Base-by-base conservation (phyloP, 2,888 invertebrate genomes). In the Allolobophora icterica region DNA sequence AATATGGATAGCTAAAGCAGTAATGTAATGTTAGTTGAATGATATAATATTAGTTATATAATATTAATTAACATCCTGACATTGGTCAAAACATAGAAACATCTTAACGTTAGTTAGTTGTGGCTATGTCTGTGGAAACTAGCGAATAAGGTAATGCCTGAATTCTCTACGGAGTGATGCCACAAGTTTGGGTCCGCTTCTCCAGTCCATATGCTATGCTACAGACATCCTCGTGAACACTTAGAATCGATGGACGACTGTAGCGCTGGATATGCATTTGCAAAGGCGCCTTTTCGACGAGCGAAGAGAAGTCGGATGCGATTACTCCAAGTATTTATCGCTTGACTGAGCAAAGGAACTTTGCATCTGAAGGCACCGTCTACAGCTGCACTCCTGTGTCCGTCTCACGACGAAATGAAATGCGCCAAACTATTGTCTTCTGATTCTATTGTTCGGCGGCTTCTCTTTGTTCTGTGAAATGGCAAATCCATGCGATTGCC, bases 291-390 rank as follows among this genome's bases (percentile, higher is more conserved):
- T 71, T 52, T 71, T 71, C 71, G 71, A n/a, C 11, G 4, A n/a
- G n/a, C 6, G 71, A 71, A 71, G n/a, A 71, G 2, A 71, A 71
- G 71, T 71, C 71, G 71, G 71, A 71, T 71, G n/a, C 71, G 71
- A 71, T 71, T 71, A 71, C 71, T n/a, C 71, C 71, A 71, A 71
- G 71, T 71, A 71, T 71, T 71, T 71, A 71, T 71, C 71, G 71
- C 71, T 71, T 71, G 71, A n/a, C 71, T 71, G 71, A 30, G 30
- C 71, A 71, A 17, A n/a, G 71, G n/a, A 71, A n/a, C 71, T 71
- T 71, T 71, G 71, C 71, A 71, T 71, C n/a, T n/a, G 71, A 71
- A 71, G 71, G 71, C 13, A 2, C 11, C 71, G n/a, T 8, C 71
- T 71, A n/a, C 71, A 71, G n/a, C 30, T n/a, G 71, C 71, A n/a